A percentile compares a stretch with the other conserved stretches of the same genome.
These are phyloP conservation scores for Oxyruncus cristatus DNA, from an alignment of 2,113 vertebrate genomes.

Conservation along the genomic window DNA sequence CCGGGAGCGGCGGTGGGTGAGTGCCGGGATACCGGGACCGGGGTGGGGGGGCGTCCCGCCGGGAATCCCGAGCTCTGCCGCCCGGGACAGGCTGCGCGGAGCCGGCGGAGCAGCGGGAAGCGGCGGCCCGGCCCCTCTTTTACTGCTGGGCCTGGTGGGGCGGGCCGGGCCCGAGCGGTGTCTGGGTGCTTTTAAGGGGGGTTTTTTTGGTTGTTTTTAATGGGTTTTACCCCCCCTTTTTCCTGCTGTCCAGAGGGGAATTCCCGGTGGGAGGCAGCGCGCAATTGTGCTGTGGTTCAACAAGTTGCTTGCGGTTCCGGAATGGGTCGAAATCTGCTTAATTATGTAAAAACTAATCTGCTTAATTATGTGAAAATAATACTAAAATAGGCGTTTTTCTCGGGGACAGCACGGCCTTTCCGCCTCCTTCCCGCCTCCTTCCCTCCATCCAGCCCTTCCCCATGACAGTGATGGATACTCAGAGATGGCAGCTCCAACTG, in stretches of 20 bases:
- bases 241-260: too few relatives aligned
- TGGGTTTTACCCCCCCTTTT: fast-evolving
- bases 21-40: neutral
- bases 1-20: neutral
- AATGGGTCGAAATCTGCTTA: neutral
- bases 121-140: neutral
- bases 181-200: neutral
- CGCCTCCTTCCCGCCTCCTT: neutral
- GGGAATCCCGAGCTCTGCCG: fast-evolving
- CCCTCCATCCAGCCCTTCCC: neutral
- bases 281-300: neutral
- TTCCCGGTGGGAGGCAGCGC: neutral
- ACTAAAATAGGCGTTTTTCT: neutral
- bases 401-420: neutral
- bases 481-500: neutral
- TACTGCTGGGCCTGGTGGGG: neutral
- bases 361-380: neutral
- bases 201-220: neutral
- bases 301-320: neutral
- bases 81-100: fast-evolving
- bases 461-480: fast-evolving
- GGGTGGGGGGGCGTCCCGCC: neutral
- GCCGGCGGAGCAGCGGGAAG: fast-evolving
- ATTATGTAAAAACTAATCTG: neutral
- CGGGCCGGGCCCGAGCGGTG: neutral